Percentiles rank a stretch among this genome's conserved stretches.
phyloP scores from a whole-genome alignment of 2,888 invertebrate species.

The Pseudoips prasinana region DNA sequence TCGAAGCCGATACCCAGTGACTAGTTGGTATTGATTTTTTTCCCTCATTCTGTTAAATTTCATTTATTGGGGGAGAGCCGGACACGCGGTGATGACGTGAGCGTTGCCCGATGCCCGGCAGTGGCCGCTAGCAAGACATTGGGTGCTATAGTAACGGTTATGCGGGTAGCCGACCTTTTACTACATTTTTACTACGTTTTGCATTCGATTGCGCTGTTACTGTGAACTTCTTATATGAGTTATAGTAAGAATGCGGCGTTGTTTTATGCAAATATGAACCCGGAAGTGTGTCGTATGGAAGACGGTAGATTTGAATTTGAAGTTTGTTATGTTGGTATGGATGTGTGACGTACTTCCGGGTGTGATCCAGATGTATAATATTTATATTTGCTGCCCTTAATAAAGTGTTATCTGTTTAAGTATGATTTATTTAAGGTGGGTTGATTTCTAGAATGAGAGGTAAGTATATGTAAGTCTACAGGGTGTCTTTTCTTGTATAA shows the following conservation, averaged over 20 bases:
- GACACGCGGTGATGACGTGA: constrained; percentile 57
- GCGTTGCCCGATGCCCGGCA: constrained; percentile 29
- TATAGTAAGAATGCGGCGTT: constrained; percentile 14
- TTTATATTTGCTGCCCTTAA: too few relatives aligned
- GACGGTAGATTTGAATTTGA: too few relatives aligned
- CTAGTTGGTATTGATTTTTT: constrained; percentile 78
- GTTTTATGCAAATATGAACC: constrained; percentile 6
- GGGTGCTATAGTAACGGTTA: constrained; percentile 16
- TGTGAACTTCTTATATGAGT: not conserved
- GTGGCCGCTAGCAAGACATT: constrained; percentile 35
- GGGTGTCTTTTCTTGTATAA: too few relatives aligned
- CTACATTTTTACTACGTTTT: constrained; percentile 4
- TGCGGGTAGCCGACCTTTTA: constrained; percentile 14
- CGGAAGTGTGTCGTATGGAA: constrained; percentile 2
- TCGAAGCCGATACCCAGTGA: constrained; percentile 51
- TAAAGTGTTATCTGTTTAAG: too few relatives aligned
- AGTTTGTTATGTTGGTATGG: too few relatives aligned
- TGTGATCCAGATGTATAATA: too few relatives aligned
- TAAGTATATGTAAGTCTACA: too few relatives aligned
- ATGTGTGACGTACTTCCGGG: too few relatives aligned
- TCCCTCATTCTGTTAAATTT: constrained; percentile 82
- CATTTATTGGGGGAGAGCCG: constrained; percentile 79
- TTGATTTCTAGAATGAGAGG: too few relatives aligned
- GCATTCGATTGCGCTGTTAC: constrained; percentile 15
- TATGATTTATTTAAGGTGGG: too few relatives aligned